phyloP scores from a whole-genome alignment of 2,888 invertebrate genomes.

The Lasiommata megera region DNA sequence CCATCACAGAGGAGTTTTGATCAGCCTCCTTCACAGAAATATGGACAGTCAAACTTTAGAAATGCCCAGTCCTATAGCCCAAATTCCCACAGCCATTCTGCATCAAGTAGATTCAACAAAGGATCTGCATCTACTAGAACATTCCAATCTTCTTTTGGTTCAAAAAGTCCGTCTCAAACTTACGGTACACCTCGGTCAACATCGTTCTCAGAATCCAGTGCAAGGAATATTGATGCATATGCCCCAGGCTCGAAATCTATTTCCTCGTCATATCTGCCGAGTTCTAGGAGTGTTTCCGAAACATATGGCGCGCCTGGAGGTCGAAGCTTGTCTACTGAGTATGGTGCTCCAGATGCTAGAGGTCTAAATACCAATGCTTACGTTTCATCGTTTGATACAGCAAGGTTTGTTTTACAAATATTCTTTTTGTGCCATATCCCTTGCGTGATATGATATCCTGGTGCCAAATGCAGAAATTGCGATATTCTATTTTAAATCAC shows the following conservation, averaged over 20 bases:
- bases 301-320: conserved; percentile 43
- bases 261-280: conserved; percentile 49
- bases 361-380: conserved; percentile 59
- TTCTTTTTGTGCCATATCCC: neutral
- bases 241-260: conserved; percentile 45
- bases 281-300: conserved; percentile 43
- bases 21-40: conserved; percentile 45
- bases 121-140: conserved; percentile 42
- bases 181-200: conserved; percentile 44
- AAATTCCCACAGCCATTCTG: conserved; percentile 34
- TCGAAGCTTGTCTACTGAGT: conserved; percentile 55
- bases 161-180: conserved; percentile 28
- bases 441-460: no score
- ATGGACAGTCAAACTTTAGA: conserved; percentile 35
- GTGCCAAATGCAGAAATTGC: no score
- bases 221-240: conserved; percentile 44
- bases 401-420: conserved; percentile 41
- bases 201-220: conserved; percentile 43
- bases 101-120: conserved; percentile 44
- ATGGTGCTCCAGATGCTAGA: conserved; percentile 66
- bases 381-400: conserved; percentile 55
- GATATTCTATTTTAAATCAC: no score
- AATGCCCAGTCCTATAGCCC: conserved; percentile 18
- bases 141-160: conserved; percentile 39
- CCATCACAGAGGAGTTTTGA: conserved; percentile 45